Percentiles rank a stretch among this genome's conserved stretches.
Conservation (phyloP, 2,113 vertebrate genomes). For the Mellivora capensis region DNA sequence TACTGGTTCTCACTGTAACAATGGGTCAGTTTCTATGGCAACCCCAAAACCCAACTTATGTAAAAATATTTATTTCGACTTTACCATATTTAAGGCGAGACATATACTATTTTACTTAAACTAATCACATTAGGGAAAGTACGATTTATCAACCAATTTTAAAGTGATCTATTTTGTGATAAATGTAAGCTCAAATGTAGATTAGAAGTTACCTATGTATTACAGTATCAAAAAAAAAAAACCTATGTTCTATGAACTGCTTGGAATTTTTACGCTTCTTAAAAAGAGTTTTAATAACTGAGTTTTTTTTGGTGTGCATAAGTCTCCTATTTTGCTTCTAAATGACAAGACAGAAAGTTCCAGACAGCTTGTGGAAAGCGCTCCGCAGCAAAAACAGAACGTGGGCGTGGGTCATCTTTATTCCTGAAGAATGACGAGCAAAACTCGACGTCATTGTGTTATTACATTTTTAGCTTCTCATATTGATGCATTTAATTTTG, state of each 20-base stretch:
- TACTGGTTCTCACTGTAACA: no score
- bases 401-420: no score
- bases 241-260: background rate
- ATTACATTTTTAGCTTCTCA: background rate
- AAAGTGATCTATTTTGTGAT: background rate
- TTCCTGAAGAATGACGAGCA: background rate
- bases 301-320: background rate
- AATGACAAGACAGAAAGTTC: background rate
- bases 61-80: background rate
- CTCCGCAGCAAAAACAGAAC: accelerated
- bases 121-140: background rate
- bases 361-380: background rate
- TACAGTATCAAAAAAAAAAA: background rate
- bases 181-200: background rate
- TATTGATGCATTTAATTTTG: background rate
- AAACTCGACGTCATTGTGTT: background rate
- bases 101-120: background rate
- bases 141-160: background rate
- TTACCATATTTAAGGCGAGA: background rate
- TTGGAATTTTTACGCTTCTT: background rate
- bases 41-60: background rate
- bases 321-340: background rate
- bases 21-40: background rate
- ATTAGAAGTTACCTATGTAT: background rate
- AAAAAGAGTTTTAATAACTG: background rate